Evolutionary conservation across 2,888 invertebrate species (phyloP), one percentile per base, ranked within the genome.

Genomic region (Blastobasis adustella): DNA sequence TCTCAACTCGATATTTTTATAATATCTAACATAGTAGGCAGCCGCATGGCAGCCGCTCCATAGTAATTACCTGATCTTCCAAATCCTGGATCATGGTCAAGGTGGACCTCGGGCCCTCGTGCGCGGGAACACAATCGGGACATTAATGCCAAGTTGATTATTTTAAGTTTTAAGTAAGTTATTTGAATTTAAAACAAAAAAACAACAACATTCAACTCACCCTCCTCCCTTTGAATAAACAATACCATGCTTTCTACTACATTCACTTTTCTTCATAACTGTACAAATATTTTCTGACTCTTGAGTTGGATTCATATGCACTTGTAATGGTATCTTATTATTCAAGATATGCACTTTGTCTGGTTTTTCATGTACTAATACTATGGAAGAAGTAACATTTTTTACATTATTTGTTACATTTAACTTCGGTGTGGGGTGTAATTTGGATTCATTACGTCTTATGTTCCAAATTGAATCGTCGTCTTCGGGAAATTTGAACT

Each of bases 261-360:
- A 86, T 53, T 78, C 71, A 23, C 55, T 57, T 59, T 73, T 72
- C 45, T 66, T 73, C 48, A 81, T 70, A 55, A 75, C 78, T 5
- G 73, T 71, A 51, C 83, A 83, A 56, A 80, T 75, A 55, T 63
- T 69, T 69, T 78, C 75, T 4, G 71, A 62, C 48, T 66, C 53
- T 9, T 50, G 50, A n/a, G 45, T 45, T 47, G 49, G 37, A 51
- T 57, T 43, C 37, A 48, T 54, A 47, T 58, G 49, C 10, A 50
- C 45, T 47, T 64, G 60, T 53, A 61, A 58, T 50, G 54, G 56
- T 37, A 65, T 53, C 59, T 59, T 62, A 43, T 63, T 56, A 46
- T 56, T 60, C 39, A 61, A 46, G 0, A 49, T 44, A 23, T 55
- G 54, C 5, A 47, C 38, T 46, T 51, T 47, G 36, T 10, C 46